phyloP scores from a whole-genome alignment of 2,797 vertebrate genomes.

The Psittacula derbiana region DNA sequence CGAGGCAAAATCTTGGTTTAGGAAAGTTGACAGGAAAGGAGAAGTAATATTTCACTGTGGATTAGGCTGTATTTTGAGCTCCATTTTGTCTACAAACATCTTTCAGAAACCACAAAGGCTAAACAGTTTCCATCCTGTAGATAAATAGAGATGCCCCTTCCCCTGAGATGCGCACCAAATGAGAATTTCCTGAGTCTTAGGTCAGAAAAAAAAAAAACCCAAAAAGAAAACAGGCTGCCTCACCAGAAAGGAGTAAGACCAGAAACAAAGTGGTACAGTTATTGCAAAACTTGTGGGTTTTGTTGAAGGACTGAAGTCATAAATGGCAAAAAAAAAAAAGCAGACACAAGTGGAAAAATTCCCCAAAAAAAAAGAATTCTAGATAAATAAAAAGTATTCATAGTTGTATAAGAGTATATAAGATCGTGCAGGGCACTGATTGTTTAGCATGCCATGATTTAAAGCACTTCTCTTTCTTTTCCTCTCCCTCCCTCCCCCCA shows the following conservation, averaged over 20 bases:
- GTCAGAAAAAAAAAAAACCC: neutral
- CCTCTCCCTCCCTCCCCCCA: neutral
- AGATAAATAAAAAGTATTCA: neutral
- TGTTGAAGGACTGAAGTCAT: neutral
- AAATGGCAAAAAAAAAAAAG: neutral
- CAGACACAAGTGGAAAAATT: neutral
- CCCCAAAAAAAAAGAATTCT: neutral
- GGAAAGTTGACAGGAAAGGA: constrained; percentile 56
- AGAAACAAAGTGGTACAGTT: neutral
- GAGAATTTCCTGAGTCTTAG: constrained; percentile 15
- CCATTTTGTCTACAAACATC: constrained; percentile 20
- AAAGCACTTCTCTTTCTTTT: neutral
- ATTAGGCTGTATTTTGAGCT: constrained; percentile 49
- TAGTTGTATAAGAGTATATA: neutral
- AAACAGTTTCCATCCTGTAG: constrained; percentile 28
- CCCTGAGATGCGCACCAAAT: neutral
- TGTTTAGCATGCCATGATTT: neutral
- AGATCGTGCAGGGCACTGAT: neutral
- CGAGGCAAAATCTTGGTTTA: constrained; percentile 35
- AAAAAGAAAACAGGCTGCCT: neutral
- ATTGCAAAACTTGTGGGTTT: neutral
- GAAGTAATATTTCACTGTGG: constrained; percentile 52
- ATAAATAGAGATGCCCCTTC: constrained; percentile 50
- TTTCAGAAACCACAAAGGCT: constrained; percentile 50
- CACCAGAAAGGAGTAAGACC: neutral